Base-by-base conservation (phyloP, 2,797 vertebrate genomes). In the Moxostoma hubbsi region DNA sequence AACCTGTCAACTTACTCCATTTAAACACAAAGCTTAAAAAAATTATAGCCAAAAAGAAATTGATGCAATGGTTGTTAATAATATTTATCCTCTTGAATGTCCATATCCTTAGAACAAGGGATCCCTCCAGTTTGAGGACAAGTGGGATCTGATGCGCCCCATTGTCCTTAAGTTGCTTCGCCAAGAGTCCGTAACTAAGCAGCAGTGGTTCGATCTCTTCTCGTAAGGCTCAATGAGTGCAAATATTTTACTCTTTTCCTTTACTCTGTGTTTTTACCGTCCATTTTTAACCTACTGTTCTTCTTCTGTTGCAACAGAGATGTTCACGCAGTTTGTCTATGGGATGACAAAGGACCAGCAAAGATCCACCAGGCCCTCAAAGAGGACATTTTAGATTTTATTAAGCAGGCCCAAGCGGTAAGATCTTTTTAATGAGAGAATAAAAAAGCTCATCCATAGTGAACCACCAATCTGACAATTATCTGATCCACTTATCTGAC, bases 311-410 rank as follows among this genome's bases (percentile, higher is more conserved):
- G 18, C 24, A 78, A 63, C 87, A 99, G 98, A 90, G 98, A 99
- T 81, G 98, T 99, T 78, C 98, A 99, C 86, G 97, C 97, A 70
- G 98, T 99, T 75, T 99, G 98, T 88, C 93, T 99, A 67, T 99
- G 98, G 98, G 98, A 99, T 88, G 98, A 99, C 91, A 99, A 99
- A 94, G 98, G 98, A 84, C 97, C 98, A 67, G 97, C 97, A 73
- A 99, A 99, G 94, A 98, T 99, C 90, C 97, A 99, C 89, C 98
- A 98, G 88, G 98, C 98, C 86, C 94, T 99, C 86, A 99, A 99
- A 93, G 98, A 99, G 90, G 97, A 99, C 90, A 99, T 99, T 85
- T 93, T 99, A 90, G 98, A 99, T 85, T 99, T 99, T 91, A 99
- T 99, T 89, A 99, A 98, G 92, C 98, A 99, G 95, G 98, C 97